These are phyloP conservation scores for Sterrhoptilus dennistouni DNA, from an alignment of 2,113 vertebrate genomes.

Conservation along the genomic window DNA sequence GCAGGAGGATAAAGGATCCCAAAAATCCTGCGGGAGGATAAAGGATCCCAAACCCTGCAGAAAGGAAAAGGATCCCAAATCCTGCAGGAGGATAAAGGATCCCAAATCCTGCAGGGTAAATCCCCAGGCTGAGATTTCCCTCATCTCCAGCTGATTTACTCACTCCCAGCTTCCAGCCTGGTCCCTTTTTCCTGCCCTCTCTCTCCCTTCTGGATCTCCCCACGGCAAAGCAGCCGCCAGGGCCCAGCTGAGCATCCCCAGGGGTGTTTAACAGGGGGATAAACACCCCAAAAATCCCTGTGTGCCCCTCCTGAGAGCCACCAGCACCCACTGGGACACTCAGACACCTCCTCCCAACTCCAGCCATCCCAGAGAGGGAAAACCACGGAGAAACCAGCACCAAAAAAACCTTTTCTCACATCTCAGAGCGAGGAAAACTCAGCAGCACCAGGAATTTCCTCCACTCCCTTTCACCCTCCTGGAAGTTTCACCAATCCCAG, in stretches of 20 bases:
- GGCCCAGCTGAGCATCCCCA: background rate
- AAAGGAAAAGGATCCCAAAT: no score
- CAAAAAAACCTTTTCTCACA: no score
- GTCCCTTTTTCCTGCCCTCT: background rate
- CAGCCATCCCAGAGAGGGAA: background rate
- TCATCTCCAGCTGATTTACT: background rate
- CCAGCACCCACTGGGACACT: background rate
- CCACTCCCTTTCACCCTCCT: background rate
- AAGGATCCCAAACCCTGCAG: no score
- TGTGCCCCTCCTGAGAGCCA: background rate
- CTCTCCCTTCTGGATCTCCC: background rate
- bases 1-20: background rate
- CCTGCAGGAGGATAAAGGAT: no score
- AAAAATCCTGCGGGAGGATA: no score
- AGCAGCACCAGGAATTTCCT: background rate
- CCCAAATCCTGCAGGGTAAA: no score
- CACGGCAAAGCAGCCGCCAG: background rate
- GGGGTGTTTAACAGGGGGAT: background rate
- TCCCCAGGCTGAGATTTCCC: background rate
- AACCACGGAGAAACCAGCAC: fast-evolving
- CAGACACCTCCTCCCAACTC: background rate
- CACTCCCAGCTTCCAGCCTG: background rate
- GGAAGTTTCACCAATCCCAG: fast-evolving
- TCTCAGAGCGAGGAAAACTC: fast-evolving
- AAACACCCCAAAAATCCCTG: background rate